Evolutionary conservation across 1,140 invertebrate species (phyloP), one percentile per base, ranked within the genome.

Genomic region (Ceratina australensis): DNA sequence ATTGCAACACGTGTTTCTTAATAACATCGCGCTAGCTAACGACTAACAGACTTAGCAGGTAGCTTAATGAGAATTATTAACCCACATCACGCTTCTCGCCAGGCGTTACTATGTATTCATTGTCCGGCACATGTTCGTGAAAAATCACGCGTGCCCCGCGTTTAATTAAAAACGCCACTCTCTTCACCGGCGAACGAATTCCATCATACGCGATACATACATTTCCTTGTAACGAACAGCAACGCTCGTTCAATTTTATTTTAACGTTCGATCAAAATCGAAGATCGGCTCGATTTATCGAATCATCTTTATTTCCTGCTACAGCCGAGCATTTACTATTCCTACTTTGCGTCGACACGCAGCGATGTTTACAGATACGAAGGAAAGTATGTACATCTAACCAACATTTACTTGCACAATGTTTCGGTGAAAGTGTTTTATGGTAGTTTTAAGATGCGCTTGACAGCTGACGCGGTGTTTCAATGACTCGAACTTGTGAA

Each of bases 391-490:
- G 33, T 42, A 79, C 54, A 61, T 65, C 26, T 50, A 64, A 64
- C 33, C 67, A 69, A 63, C 74, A 42, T 73, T 78, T 73, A 28
- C 33, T 56, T 50, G 42, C 5, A 1, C n/a, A 47, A 79, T 28
- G 56, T 49, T 56, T 54, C 52, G 66, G 81, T 82, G 81, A 83
- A 83, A 83, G 80, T 61, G 56, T 77, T 82, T 82, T 82, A 82
- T 59, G 22, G 22, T 66, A 49, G 18, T 33, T 42, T 69, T 50
- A 65, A 65, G 63, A 24, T 49, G 42, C 13, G n/a, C 63, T 69
- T 47, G 15, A 22, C n/a, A 26, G 10, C n/a, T 18, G 8, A 15
- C 28, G 8, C 33, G 33, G 33, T 42, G 33, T 42, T 42, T 42
- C 33, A 42, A 42, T 42, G 33, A 7, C 33, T 42, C 8, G 33